These are phyloP conservation scores for Muscidifurax raptorellus DNA, from an alignment of 1,140 invertebrate species.

Conservation along the genomic window DNA sequence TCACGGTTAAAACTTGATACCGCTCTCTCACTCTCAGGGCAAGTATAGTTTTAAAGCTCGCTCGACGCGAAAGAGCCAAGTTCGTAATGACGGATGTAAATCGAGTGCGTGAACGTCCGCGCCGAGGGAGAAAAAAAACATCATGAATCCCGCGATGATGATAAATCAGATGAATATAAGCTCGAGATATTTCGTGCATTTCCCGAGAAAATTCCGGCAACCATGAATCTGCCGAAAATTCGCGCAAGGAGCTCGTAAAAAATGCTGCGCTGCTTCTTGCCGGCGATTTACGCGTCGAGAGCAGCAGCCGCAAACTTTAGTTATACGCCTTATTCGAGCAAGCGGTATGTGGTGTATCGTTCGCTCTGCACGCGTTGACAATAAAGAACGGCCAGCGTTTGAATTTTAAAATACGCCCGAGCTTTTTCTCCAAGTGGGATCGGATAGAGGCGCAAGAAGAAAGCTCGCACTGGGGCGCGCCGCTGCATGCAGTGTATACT, in stretches of 20 bases:
- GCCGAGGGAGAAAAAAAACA: background rate
- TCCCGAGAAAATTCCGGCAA: background rate
- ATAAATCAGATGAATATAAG: background rate
- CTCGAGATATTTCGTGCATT: background rate
- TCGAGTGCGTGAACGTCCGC: background rate
- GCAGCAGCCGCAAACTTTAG: background rate
- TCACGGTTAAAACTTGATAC: background rate
- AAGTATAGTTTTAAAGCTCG: background rate
- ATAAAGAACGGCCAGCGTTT: background rate
- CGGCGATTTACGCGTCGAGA: background rate
- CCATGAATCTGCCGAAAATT: slow-evolving; percentile 1
- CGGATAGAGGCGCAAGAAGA: background rate
- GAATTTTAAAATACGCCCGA: background rate
- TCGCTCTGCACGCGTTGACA: background rate
- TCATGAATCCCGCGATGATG: background rate
- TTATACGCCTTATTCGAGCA: background rate
- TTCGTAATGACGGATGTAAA: background rate
- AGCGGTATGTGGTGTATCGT: too few relatives aligned
- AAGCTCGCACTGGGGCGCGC: too few relatives aligned
- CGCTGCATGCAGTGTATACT: background rate
- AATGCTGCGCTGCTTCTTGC: background rate
- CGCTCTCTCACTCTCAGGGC: background rate
- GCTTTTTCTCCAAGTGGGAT: background rate
- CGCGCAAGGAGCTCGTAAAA: background rate
- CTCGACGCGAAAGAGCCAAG: background rate